Evolutionary conservation across 2,113 vertebrate genomes (phyloP), one percentile per base, ranked within the genome.

Genomic region (Hippoglossus stenolepis): DNA sequence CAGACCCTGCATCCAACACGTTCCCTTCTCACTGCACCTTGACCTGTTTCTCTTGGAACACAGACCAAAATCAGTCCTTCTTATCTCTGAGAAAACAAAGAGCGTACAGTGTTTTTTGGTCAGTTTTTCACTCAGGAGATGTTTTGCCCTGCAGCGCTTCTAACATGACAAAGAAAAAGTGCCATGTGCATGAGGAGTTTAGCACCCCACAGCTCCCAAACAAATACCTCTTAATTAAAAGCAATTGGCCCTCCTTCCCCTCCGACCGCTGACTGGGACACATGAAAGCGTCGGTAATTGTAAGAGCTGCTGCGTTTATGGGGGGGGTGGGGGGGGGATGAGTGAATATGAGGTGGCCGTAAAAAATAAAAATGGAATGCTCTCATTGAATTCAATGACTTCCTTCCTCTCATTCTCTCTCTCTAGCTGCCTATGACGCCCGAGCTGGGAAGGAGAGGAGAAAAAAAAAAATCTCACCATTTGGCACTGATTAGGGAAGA

Each of bases 401-500:
- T 94, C 90, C 92, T 90, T 91, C 87, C 89, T 84, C 35, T 31
- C 31, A 5, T 31, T 31, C 31, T 21, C 60, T 68, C 65, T 54
- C 65, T 62, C 35, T 71, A 23, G 65, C 45, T 10, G 72, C 28
- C 38, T 72, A 3, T 40, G 65, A 80, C 49, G 43, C 58, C 63
- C n/a, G 74, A 65, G 65, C 67, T 70, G 80, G 45, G 53, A 64
- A 75, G 54, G 21, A 51, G 53, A 49, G 21, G 21, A 24, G 43
- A 47, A 8, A 5, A 28, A 23, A 31, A 67, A 70, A 70, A 84
- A 84, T 77, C 59, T 73, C 75, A 70, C 77, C 91, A 94, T 93
- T 93, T 94, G 94, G 91, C 85, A 84, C 89, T 91, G 88, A 94
- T 95, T 95, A 94, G 74, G 82, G 85, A 87, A 79, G 82, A 92